Percentiles rank a stretch among this genome's conserved stretches.
Evolutionary conservation across 2,888 invertebrate genomes (phyloP).

Genomic region (Callosobruchus maculatus): DNA sequence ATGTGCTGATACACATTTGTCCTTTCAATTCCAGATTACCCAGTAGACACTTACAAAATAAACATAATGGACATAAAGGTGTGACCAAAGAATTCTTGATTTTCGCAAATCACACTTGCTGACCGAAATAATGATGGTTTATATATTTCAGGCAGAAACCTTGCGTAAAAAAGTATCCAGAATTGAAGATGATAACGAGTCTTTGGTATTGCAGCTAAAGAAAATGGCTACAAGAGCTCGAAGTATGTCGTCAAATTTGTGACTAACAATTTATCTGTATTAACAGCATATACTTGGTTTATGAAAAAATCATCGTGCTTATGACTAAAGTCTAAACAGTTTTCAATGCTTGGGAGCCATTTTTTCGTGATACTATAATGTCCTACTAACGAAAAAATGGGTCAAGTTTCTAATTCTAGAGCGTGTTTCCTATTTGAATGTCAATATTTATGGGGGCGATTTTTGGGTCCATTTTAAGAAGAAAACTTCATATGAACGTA

Average conservation of each 20-base stretch:
- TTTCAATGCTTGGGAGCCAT: neutral
- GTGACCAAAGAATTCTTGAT: no score
- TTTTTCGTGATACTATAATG: neutral
- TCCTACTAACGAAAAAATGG: neutral
- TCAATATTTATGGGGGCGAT: no score
- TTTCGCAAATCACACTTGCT: neutral
- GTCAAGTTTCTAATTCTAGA: neutral
- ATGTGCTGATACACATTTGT: no score
- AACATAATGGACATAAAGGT: no score
- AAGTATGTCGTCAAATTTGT: constrained; percentile 57
- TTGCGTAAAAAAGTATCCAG: constrained; percentile 86
- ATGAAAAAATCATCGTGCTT: neutral
- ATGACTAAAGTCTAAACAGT: neutral
- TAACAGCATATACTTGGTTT: neutral
- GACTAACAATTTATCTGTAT: neutral
- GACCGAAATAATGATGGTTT: neutral
- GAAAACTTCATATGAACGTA: no score
- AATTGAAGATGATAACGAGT: constrained; percentile 96
- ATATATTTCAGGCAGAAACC: constrained; percentile 71
- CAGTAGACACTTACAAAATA: no score
- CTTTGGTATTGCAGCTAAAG: constrained; percentile 90
- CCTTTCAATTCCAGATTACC: no score
- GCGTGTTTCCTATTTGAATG: no score
- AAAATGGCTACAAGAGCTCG: constrained; percentile 88
- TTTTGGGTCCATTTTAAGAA: no score